Base-by-base conservation (phyloP, 2,888 invertebrate species). In the Uropetala carovei region DNA sequence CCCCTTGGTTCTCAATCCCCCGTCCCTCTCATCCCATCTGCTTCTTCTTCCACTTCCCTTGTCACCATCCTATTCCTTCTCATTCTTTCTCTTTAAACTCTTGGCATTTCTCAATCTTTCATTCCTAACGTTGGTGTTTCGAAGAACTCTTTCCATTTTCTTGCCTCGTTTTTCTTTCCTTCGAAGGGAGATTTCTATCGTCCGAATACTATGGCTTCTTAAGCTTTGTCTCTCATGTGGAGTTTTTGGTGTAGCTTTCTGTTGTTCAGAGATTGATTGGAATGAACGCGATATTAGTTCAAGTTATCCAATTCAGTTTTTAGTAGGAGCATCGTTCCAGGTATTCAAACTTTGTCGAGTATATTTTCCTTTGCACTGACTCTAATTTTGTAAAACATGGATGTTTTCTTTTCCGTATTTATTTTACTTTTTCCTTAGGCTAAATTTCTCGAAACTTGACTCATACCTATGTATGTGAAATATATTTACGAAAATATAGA, bases 31-130 rank as follows among this genome's bases (percentile, higher is more conserved):
- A 43, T 43, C 43, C 43, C 43, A 43, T 9, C 56, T 83, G 11
- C 83, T 56, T 56, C 83, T 18, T 83, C 83, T 83, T 83, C 16
- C 83, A 56, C 83, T 56, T 30, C 43, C 83, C 83, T 57, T 59
- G 86, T 58, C 85, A 22, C 59, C 58, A 85, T 86, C 86, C 85
- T 5, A 16, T 22, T 7, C 9, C 58, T 59, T 27, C 86, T 27
- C 89, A 30, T 27, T 27, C 30, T 18, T 18, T 60, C 64, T 89
- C 43, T 89, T 89, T 30, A 30, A 60, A 64, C 64, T 64, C 83
- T 64, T 89, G 89, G 64, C 64, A 60, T 64, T 30, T 89, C 89
- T 89, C 89, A 59, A 89, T 89, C 59, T 64, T 89, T 89, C 64
- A 89, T 60, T 86, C 9, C 86, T 22, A 7, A 7, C 86, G 59